These are phyloP conservation scores for Lophius piscatorius DNA, from an alignment of 2,113 vertebrate species.

Conservation along the genomic window DNA sequence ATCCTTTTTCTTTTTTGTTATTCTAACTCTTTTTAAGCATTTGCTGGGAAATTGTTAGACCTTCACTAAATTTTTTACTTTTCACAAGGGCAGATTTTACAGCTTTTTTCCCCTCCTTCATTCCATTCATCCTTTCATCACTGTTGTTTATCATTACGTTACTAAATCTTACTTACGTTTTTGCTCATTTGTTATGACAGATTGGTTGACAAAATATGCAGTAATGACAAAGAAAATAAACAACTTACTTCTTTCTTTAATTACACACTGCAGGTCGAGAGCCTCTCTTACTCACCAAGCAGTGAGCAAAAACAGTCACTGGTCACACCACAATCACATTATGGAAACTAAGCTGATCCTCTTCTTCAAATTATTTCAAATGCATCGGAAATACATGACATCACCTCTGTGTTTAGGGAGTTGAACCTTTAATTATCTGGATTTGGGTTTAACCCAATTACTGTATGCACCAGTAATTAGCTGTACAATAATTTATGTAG, in stretches of 20 bases:
- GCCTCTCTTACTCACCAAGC: constrained; percentile 1
- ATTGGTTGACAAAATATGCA: not conserved
- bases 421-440: not conserved
- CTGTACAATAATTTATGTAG: too few relatives aligned
- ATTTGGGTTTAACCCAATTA: not conserved
- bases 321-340: constrained; percentile 29
- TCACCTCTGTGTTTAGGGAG: not conserved
- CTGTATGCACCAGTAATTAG: not conserved
- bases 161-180: not conserved
- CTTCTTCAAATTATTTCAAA: constrained; percentile 29
- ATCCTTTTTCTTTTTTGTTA: constrained; percentile 9
- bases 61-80: constrained; percentile 3
- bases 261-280: constrained; percentile 24
- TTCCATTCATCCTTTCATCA: not conserved
- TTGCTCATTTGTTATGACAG: constrained; percentile 7
- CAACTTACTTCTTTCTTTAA: constrained; percentile 37
- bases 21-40: too few relatives aligned
- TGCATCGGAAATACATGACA: constrained; percentile 10
- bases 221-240: constrained; percentile 28
- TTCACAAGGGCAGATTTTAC: not conserved
- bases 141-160: constrained; percentile 3
- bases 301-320: constrained; percentile 35
- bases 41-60: not conserved
- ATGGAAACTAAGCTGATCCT: constrained; percentile 29
- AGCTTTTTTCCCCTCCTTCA: too few relatives aligned